Base-by-base conservation (phyloP, 2,113 vertebrate genomes). In the Tricholaema leucomelas region DNA sequence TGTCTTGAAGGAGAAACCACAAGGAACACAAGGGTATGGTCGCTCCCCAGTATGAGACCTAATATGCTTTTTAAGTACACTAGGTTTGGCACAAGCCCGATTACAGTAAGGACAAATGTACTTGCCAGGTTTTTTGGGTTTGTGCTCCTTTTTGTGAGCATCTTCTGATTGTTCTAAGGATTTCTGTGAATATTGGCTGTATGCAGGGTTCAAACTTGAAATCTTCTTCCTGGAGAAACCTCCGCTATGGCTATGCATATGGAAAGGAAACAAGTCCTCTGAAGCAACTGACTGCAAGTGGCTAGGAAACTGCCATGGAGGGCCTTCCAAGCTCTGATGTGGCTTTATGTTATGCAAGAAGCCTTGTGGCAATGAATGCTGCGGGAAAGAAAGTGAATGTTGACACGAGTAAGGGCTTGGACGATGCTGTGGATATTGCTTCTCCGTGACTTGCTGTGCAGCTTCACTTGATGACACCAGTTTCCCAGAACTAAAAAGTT, bases 1-100 rank as follows among this genome's bases (percentile, higher is more conserved):
- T 2, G 99, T 99, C 97, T 99, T 99, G 95, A 99, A 99, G 64
- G 99, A 99, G 94, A 99, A 99, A 82, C 99, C 99, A 90, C 99
- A 99, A 59, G 99, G 99, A 83, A 98, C 98, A 91, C 99, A 99
- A 21, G 99, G 99, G 75, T 99, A 99, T 0, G 99, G 99, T 84
- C 99, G 97, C 91, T 99, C 99, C 33, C 99, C 99, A 5, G 99
- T 99, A 56, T 99, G 99, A 30, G 99, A 99, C 70, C 99, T 98
- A 96, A 99, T 99, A 97, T 99, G 99, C 93, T 99, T 99, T 96
- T 99, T 99, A 95, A 99, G 98, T 88, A 99, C 99, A 8, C 99
- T 99, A 76, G 99, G 99, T 97, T 99, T 99, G 97, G 99, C 99
- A 97, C 99, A 99, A 11, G 99, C 99, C 95, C 99, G 97, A 81